Conservation (phyloP, 2,888 invertebrate genomes). For the Zonitis immaculata region DNA sequence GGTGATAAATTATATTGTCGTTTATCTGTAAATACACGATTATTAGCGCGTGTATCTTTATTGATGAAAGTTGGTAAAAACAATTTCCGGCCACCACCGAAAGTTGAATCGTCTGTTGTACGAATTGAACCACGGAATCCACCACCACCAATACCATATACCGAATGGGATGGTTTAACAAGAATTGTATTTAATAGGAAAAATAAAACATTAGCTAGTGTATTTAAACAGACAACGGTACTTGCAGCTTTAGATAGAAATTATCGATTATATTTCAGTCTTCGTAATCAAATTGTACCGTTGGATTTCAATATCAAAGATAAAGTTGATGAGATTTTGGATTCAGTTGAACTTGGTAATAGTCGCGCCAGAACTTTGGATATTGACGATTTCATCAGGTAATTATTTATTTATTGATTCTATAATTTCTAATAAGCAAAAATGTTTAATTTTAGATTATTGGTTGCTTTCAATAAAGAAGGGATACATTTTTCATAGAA, state of each 20-base stretch:
- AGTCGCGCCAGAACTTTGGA: conserved; percentile 92
- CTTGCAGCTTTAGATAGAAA: conserved; percentile 84
- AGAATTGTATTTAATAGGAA: conserved; percentile 93
- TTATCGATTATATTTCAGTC: conserved; percentile 81
- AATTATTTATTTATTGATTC: too few species aligned
- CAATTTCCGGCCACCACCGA: conserved; percentile 97
- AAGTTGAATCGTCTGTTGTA: conserved; percentile 98
- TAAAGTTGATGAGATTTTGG: conserved; percentile 71
- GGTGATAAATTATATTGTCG: conserved; percentile 97
- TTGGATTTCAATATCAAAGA: conserved; percentile 77
- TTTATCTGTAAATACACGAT: conserved; percentile 92
- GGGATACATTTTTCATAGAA: conserved; percentile 86
- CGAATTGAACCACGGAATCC: conserved; percentile 96
- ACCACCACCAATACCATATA: conserved; percentile 91
- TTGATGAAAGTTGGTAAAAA: conserved; percentile 98
- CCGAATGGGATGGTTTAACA: conserved; percentile 98
- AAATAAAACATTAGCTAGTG: conserved; percentile 90
- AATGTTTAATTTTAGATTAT: too few species aligned
- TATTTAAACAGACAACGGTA: conserved; percentile 83
- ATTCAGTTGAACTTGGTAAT: conserved; percentile 62
- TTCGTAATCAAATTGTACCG: conserved; percentile 54
- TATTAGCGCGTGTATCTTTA: conserved; percentile 91
- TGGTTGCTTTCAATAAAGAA: conserved; percentile 74
- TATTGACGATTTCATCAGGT: conserved; percentile 89
- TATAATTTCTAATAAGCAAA: too few species aligned